Evolutionary conservation across 2,797 vertebrate genomes (phyloP).

Genomic region (Naso thynnoides): DNA sequence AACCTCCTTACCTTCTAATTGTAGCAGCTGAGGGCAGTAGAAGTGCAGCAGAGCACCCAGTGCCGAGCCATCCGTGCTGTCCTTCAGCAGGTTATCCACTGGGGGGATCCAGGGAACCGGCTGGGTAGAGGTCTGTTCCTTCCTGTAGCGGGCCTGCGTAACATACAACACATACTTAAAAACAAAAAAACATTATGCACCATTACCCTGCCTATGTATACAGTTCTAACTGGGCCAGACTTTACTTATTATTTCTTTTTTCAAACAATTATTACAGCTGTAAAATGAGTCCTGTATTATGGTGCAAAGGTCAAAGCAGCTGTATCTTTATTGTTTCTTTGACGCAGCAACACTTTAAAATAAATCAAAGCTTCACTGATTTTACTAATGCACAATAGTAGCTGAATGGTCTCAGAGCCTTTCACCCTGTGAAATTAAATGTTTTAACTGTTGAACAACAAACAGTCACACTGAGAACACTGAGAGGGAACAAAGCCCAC

Average conservation of each 20-base stretch:
- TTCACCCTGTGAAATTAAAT: background rate
- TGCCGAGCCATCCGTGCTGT: slow-evolving; percentile 93
- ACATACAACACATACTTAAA: background rate
- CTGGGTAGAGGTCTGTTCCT: slow-evolving; percentile 90
- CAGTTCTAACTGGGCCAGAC: background rate
- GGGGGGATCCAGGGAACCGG: slow-evolving; percentile 92
- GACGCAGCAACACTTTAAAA: slow-evolving; percentile 12
- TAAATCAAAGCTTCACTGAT: slow-evolving; percentile 12
- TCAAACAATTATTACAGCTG: slow-evolving; percentile 4
- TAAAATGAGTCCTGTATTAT: background rate
- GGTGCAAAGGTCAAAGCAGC: background rate
- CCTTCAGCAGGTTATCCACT: slow-evolving; percentile 96
- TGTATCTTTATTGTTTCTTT: slow-evolving; percentile 16
- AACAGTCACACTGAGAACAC: background rate
- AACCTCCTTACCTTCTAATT: slow-evolving; percentile 86
- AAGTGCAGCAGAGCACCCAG: slow-evolving; percentile 94
- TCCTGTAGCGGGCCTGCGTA: slow-evolving; percentile 94
- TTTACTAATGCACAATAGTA: slow-evolving; percentile 31
- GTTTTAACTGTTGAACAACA: background rate
- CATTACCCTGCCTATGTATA: slow-evolving; percentile 4
- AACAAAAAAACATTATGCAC: background rate
- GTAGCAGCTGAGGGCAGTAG: slow-evolving; percentile 92
- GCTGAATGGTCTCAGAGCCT: slow-evolving; percentile 13
- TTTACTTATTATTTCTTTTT: background rate
- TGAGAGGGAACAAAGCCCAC: background rate